A percentile compares a stretch with the other conserved stretches of the same genome.
phyloP scores from a whole-genome alignment of 2,888 invertebrate species.

The Thysanoteuthis rhombus region DNA sequence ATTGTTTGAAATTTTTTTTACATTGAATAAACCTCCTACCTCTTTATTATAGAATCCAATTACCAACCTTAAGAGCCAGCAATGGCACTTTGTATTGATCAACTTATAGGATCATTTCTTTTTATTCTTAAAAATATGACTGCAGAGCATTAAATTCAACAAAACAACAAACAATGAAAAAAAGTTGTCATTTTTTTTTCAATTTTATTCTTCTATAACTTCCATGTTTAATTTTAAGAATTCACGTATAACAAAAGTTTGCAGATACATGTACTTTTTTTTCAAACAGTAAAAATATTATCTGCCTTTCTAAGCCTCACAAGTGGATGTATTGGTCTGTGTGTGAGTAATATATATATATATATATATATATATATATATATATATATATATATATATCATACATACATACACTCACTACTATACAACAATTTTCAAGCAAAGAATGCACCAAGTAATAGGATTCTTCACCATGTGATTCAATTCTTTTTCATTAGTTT shows the following conservation, averaged over 20 bases:
- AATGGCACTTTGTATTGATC: neutral
- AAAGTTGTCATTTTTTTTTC: neutral
- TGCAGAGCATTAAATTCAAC: neutral
- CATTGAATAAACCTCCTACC: neutral
- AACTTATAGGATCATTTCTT: neutral
- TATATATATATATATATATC: neutral
- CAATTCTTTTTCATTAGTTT: neutral
- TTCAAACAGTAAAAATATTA: neutral
- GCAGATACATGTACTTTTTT: constrained; percentile 13
- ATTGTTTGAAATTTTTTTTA: neutral
- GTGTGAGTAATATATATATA: neutral
- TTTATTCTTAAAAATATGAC: neutral
- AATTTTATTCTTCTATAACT: neutral
- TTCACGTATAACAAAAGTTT: neutral
- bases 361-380: neutral
- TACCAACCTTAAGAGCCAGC: neutral
- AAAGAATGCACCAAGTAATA: neutral
- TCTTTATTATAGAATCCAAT: neutral
- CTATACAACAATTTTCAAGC: neutral
- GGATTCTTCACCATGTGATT: neutral
- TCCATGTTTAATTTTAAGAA: neutral
- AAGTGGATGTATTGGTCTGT: neutral
- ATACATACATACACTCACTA: neutral
- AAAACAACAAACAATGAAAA: neutral
- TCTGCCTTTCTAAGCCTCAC: neutral